A percentile compares a stretch with the other conserved stretches of the same genome.
Conservation (phyloP, 2,888 invertebrate genomes). For the Lymantria dispar region DNA sequence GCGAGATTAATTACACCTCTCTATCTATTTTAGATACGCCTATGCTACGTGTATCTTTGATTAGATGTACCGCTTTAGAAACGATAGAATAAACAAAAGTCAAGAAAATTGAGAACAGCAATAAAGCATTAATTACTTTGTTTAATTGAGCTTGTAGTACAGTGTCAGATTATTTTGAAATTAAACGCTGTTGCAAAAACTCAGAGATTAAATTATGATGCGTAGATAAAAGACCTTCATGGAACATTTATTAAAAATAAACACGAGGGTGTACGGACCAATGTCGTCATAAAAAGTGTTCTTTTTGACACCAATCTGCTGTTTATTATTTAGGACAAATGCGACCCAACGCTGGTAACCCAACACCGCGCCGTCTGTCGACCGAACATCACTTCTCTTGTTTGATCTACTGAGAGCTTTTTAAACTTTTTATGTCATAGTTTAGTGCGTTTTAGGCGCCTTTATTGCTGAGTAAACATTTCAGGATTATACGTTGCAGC, state of each 20-base stretch:
- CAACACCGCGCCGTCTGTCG: conserved; percentile 70
- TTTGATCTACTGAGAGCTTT: conserved; percentile 83
- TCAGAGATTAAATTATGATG: conserved; percentile 1
- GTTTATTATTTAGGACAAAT: conserved; percentile 79
- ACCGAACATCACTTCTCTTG: conserved; percentile 70
- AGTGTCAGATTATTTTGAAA: conserved; percentile 11
- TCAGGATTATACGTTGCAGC: conserved; percentile 58
- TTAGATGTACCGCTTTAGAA: conserved; percentile 21
- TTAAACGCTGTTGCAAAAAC: conserved; percentile 32
- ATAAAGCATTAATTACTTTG: conserved; percentile 46
- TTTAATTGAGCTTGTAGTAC: conserved; percentile 32
- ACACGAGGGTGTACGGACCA: conserved; percentile 69
- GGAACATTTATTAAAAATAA: conserved; percentile 73
- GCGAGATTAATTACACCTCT: neutral
- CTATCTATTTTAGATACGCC: conserved; percentile 24
- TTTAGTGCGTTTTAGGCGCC: conserved; percentile 73
- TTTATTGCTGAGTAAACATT: conserved; percentile 78
- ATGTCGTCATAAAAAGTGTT: conserved; percentile 78
- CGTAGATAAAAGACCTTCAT: conserved; percentile 64
- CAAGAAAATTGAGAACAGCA: conserved; percentile 46
- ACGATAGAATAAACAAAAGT: conserved; percentile 40
- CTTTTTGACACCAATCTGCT: conserved; percentile 80
- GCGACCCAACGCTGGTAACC: conserved; percentile 72
- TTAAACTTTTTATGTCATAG: conserved; percentile 81
- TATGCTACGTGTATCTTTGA: conserved; percentile 21